A percentile compares a stretch with the other conserved stretches of the same genome.
phyloP scores from a whole-genome alignment of 2,888 invertebrate species.

The Catocala sponsa region DNA sequence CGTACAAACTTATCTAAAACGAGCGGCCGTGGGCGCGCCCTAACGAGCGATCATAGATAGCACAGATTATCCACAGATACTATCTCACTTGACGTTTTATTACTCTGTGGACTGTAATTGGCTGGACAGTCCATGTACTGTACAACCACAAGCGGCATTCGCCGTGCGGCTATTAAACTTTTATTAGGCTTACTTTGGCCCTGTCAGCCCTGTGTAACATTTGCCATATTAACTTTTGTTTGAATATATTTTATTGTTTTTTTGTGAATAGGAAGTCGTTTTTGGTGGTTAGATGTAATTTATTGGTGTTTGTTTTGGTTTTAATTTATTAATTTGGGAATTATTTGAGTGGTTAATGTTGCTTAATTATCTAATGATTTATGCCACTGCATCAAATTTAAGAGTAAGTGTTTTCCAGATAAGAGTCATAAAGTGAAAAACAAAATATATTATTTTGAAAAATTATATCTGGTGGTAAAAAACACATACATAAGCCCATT shows the following conservation, averaged over 20 bases:
- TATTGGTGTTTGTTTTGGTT: background rate
- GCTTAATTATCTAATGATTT: too few relatives aligned
- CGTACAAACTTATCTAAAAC: conserved; percentile 38
- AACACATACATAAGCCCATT: too few relatives aligned
- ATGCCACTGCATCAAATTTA: too few relatives aligned
- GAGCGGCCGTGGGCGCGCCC: conserved; percentile 29
- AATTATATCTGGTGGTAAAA: too few relatives aligned
- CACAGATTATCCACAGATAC: conserved; percentile 42
- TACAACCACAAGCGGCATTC: conserved; percentile 32
- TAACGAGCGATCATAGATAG: conserved; percentile 50
- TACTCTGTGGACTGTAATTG: conserved; percentile 66
- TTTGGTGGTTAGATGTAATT: background rate
- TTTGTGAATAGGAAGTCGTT: too few relatives aligned
- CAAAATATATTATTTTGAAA: too few relatives aligned
- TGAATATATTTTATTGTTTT: too few relatives aligned
- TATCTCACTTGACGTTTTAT: conserved; percentile 63
- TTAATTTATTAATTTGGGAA: background rate
- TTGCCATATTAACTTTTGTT: background rate
- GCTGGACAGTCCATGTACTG: conserved; percentile 47
- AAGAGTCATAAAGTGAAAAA: too few relatives aligned
- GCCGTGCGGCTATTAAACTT: conserved; percentile 23
- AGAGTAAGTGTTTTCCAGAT: too few relatives aligned
- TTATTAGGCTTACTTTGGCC: background rate
- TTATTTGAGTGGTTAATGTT: too few relatives aligned
- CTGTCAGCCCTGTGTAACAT: conserved; percentile 2